A percentile compares a stretch with the other conserved stretches of the same genome.
Conservation (phyloP, 1,140 invertebrate species). For the Leptinotarsa lineolata region DNA sequence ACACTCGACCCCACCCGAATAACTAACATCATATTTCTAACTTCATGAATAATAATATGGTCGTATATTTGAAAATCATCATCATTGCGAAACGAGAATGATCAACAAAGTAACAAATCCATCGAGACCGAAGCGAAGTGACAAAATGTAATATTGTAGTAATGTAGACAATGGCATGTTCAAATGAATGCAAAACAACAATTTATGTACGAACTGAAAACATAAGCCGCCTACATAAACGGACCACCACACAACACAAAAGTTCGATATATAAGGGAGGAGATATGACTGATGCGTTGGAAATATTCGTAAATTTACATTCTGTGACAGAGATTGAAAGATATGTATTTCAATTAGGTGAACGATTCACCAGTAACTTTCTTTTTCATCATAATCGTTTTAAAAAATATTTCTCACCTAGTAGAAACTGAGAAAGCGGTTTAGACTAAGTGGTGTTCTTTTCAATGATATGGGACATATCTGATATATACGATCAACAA, state of each 20-base stretch:
- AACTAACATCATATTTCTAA: slow-evolving; percentile 6
- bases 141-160: slow-evolving; percentile 1
- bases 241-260: background rate
- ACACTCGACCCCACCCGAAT: background rate
- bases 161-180: background rate
- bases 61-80: slow-evolving; percentile 8
- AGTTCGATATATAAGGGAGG: background rate
- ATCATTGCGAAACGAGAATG: slow-evolving; percentile 4
- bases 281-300: too few relatives aligned
- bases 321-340: too few relatives aligned
- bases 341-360: too few relatives aligned
- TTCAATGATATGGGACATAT: too few relatives aligned
- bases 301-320: too few relatives aligned
- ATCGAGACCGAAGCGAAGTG: slow-evolving; percentile 7
- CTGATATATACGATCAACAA: too few relatives aligned
- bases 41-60: background rate
- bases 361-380: too few relatives aligned
- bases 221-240: background rate
- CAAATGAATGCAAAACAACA: background rate
- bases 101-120: slow-evolving; percentile 8
- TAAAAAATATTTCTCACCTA: too few relatives aligned
- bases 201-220: slow-evolving; percentile 5
- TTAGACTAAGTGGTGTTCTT: too few relatives aligned
- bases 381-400: too few relatives aligned
- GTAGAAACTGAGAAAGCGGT: too few relatives aligned